Conservation (phyloP, 2,888 invertebrate genomes). For the Rotaria socialis region DNA sequence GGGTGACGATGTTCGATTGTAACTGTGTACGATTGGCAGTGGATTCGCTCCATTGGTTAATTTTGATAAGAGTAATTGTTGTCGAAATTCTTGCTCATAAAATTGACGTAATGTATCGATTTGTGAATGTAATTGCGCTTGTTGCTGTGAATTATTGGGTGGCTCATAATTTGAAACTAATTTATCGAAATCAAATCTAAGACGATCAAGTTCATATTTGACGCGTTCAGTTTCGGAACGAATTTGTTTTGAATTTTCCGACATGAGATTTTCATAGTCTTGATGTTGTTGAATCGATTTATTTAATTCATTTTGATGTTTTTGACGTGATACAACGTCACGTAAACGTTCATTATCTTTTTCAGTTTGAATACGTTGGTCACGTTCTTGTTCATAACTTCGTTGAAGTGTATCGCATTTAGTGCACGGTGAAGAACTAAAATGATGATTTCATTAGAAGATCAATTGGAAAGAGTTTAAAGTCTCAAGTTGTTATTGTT, state of each 20-base stretch:
- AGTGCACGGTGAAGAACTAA: background rate
- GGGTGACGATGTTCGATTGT: background rate
- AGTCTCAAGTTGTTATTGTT: too few relatives aligned
- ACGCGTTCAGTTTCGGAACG: background rate
- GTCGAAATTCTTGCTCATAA: conserved; percentile 16
- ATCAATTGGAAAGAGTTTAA: too few relatives aligned
- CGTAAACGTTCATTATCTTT: conserved; percentile 25
- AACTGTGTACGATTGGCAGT: background rate
- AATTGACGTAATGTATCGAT: background rate
- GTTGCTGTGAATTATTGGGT: background rate
- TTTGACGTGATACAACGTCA: background rate
- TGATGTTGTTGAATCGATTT: background rate
- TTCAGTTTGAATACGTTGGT: background rate
- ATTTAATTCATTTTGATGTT: background rate
- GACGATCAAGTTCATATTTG: conserved; percentile 26
- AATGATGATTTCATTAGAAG: too few relatives aligned
- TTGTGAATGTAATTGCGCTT: background rate
- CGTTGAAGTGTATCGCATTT: conserved; percentile 12
- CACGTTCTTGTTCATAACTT: conserved; percentile 13
- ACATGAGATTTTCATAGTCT: background rate
- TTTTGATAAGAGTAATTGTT: background rate
- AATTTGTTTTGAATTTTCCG: background rate
- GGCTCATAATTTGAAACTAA: background rate
- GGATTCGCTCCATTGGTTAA: background rate
- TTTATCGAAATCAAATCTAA: background rate